phyloP scores from a whole-genome alignment of 2,888 invertebrate genomes.

The Ypsolopha scabrella region DNA sequence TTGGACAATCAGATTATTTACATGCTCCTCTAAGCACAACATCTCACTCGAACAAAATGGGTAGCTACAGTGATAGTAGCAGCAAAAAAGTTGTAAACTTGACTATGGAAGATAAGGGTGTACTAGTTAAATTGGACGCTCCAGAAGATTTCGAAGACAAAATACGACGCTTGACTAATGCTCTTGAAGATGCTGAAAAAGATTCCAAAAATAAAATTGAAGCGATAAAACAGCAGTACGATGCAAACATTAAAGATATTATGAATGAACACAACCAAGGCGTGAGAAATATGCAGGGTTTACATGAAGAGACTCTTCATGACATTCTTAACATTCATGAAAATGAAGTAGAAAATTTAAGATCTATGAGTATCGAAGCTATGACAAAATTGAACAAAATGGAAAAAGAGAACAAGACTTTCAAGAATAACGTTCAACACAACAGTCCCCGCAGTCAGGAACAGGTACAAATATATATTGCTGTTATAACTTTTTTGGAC shows the following conservation, averaged over 20 bases:
- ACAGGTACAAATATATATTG: slow-evolving; percentile 22
- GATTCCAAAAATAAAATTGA: slow-evolving; percentile 51
- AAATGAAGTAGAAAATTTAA: slow-evolving; percentile 60
- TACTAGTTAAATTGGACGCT: slow-evolving; percentile 31
- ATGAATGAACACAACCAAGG: slow-evolving; percentile 65
- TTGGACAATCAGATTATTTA: no score
- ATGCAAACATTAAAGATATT: slow-evolving; percentile 61
- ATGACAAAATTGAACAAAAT: slow-evolving; percentile 50
- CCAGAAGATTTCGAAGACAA: slow-evolving; percentile 35
- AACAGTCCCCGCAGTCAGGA: slow-evolving; percentile 13
- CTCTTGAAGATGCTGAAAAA: slow-evolving; percentile 39
- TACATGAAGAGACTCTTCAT: slow-evolving; percentile 62
- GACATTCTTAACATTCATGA: slow-evolving; percentile 60
- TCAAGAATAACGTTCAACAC: slow-evolving; percentile 27
- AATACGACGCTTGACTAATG: slow-evolving; percentile 33
- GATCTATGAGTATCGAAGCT: slow-evolving; percentile 56
- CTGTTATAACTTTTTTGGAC: slow-evolving; percentile 5
- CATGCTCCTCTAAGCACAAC: no score
- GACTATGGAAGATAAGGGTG: slow-evolving; percentile 14
- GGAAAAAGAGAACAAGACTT: slow-evolving; percentile 40
- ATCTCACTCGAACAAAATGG: no score
- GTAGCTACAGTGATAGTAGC: no score
- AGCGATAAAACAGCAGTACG: slow-evolving; percentile 64
- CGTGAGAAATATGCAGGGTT: slow-evolving; percentile 63
- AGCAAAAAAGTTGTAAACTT: not conserved